Evolutionary conservation across 2,797 vertebrate genomes (phyloP), one percentile per base, ranked within the genome.

Genomic region (Botia almorhae): DNA sequence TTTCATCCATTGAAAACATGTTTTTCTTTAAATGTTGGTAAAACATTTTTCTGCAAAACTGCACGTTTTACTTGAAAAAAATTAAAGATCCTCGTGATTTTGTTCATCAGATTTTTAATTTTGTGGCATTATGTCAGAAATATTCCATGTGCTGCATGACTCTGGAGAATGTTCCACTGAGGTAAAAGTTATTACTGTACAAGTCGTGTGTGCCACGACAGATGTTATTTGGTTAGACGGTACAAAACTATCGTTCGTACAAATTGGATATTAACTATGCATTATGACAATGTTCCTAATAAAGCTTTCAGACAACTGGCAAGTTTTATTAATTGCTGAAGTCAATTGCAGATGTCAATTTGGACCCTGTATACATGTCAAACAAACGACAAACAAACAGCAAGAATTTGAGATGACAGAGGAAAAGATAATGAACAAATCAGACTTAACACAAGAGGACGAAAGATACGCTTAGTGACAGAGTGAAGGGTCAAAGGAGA

Each of bases 311-410:
- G 4, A 16, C 5, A 17, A 53, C 16, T 53, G 50, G 14, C 16
- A 16, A 17, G 4, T 39, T 39, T 39, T 39, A 39, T 39, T 39
- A 53, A 53, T 53, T 4, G 2, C n/a, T 36, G 23, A 26, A 33
- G 33, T 33, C n/a, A 19, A 19, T 19, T 23, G 58, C 58, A 61
- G 26, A 1, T 26, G 23, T 13, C 23, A 61, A 14, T 61, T 26
- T 60, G 58, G 58, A 60, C 58, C 58, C 58, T 29, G 58, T 76
- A 61, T 72, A 82, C 80, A 86, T 63, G 75, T 85, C 76, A 58
- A 70, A 88, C 33, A 84, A 86, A 87, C 72, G 85, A 89, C 82
- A 84, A 85, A 87, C 72, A 84, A 86, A 87, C 72, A 74, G 74
- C 86, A 84, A 84, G 76, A 87, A 85, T 86, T 82, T 78, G 78